phyloP scores from a whole-genome alignment of 2,113 vertebrate genomes.

The Electrona antarctica region DNA sequence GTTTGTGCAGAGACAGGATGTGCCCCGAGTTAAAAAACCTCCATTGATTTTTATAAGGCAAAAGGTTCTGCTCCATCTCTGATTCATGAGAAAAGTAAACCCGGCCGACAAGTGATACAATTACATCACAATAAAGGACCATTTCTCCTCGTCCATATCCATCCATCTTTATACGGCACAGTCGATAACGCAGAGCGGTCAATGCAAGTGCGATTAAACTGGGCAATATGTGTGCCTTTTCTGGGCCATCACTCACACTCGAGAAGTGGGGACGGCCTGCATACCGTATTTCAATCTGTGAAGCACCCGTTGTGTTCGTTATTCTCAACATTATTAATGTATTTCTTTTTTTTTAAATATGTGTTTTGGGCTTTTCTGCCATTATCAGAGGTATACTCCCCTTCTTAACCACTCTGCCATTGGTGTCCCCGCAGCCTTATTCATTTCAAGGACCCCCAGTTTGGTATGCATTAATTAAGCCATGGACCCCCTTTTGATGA shows the following conservation, averaged over 20 bases:
- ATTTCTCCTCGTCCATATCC: slow-evolving; percentile 38
- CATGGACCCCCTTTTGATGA: no score
- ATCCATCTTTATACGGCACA: slow-evolving; percentile 35
- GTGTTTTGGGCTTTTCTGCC: no score
- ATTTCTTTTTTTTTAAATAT: no score
- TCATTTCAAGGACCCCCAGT: no score
- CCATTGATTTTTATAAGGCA: slow-evolving; percentile 48
- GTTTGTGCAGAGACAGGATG: slow-evolving; percentile 18
- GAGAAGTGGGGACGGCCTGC: not conserved
- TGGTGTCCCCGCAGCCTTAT: no score
- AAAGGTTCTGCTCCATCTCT: slow-evolving; percentile 16
- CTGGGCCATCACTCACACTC: slow-evolving; percentile 14
- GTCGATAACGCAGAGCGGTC: slow-evolving; percentile 13
- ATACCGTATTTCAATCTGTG: not conserved
- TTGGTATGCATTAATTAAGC: no score
- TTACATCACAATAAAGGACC: slow-evolving; percentile 35
- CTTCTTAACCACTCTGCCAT: no score
- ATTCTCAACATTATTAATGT: no score
- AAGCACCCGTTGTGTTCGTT: no score
- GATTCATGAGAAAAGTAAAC: slow-evolving; percentile 39
- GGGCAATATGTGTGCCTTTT: not conserved
- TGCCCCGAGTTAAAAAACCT: not conserved
- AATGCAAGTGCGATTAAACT: not conserved
- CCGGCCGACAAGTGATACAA: slow-evolving; percentile 31
- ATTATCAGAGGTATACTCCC: no score